A percentile compares a stretch with the other conserved stretches of the same genome.
Conservation (phyloP, 2,113 vertebrate genomes). For the Xyliphius kryptos region DNA sequence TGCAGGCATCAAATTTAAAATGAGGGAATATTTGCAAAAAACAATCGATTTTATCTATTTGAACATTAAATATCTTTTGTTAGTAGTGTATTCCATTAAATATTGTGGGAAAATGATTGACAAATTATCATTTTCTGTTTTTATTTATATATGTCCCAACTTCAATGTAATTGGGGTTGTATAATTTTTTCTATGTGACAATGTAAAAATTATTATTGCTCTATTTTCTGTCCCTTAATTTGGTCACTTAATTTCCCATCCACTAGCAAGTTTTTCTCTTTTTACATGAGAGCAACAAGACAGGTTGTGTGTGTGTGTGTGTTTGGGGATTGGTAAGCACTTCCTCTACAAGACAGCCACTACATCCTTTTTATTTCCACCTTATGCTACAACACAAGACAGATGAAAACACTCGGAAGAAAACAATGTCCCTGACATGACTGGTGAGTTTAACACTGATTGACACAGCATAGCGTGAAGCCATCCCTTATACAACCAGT, state of each 20-base stretch:
- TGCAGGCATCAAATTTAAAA: no score
- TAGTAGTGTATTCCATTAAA: no score
- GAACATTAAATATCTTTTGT: no score
- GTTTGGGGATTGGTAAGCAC: not conserved
- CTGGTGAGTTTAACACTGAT: not conserved
- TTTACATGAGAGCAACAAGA: not conserved
- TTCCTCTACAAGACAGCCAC: not conserved
- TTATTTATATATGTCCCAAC: no score
- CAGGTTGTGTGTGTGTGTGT: no score
- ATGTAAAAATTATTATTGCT: not conserved
- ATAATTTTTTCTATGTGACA: no score
- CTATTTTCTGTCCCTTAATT: not conserved
- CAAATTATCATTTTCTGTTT: no score
- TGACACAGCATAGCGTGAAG: not conserved
- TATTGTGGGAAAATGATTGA: no score
- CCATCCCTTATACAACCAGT: not conserved
- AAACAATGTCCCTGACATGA: not conserved
- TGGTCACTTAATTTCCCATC: not conserved
- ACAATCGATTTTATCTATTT: no score
- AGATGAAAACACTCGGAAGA: not conserved
- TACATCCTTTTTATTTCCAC: not conserved
- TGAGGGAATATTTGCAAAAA: no score
- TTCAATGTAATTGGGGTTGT: no score
- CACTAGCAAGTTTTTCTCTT: not conserved
- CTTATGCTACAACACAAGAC: slow-evolving; percentile 5